Evolutionary conservation across 1,140 invertebrate genomes (phyloP).

Genomic region (Heliothis subflexa): DNA sequence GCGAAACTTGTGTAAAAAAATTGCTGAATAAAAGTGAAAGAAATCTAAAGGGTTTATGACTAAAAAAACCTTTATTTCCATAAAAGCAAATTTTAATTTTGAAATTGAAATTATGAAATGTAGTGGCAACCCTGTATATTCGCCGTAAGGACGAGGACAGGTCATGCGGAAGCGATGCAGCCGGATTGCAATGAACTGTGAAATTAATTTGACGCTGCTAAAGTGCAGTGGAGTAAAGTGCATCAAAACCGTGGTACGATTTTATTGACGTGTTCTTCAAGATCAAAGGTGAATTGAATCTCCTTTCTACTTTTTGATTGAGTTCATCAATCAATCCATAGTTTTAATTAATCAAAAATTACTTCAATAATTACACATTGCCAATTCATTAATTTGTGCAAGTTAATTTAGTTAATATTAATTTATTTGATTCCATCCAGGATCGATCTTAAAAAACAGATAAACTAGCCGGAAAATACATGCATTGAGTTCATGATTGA

Average conservation of each 20-base stretch:
- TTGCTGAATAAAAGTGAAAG: too few relatives aligned
- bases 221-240: not conserved
- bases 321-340: too few relatives aligned
- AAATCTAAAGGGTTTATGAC: too few relatives aligned
- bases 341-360: not conserved
- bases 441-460: too few relatives aligned
- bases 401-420: too few relatives aligned
- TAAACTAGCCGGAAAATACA: not conserved
- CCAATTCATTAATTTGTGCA: not conserved
- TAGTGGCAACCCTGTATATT: slow-evolving; percentile 1
- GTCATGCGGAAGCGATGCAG: slow-evolving; percentile 13
- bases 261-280: not conserved
- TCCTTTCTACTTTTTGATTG: too few relatives aligned
- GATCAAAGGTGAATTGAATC: not conserved
- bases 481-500: not conserved
- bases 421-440: not conserved
- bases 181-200: slow-evolving; percentile 34
- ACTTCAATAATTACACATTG: not conserved
- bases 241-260: not conserved
- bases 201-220: slow-evolving; percentile 32
- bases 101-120: too few relatives aligned
- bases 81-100: not conserved
- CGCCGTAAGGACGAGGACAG: slow-evolving; percentile 16
- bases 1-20: too few relatives aligned
- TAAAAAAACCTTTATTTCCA: too few relatives aligned